phyloP scores from a whole-genome alignment of 2,113 vertebrate species.

The Pleuronectes platessa region DNA sequence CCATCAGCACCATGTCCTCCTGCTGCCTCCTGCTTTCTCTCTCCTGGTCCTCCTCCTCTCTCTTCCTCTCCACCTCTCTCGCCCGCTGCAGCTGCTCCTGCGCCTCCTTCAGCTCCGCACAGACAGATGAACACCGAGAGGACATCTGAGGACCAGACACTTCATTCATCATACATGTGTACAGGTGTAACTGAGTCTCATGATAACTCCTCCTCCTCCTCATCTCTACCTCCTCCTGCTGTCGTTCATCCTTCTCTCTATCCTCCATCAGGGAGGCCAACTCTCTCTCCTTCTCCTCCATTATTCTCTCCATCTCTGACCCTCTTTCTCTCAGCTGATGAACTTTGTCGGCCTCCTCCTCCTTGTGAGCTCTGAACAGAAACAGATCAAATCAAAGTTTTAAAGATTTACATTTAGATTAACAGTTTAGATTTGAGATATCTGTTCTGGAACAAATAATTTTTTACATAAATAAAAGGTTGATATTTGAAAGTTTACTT shows the following conservation, averaged over 20 bases:
- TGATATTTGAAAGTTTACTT: no score
- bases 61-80: constrained; percentile 32
- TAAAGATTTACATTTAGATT: neutral
- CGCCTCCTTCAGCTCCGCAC: constrained; percentile 73
- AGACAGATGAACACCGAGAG: neutral
- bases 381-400: neutral
- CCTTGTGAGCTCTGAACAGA: constrained; percentile 29
- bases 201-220: neutral
- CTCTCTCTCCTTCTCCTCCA: constrained; percentile 67
- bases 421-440: neutral
- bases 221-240: constrained; percentile 79
- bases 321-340: constrained; percentile 35
- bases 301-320: constrained; percentile 59
- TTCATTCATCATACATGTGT: constrained; percentile 7
- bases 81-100: constrained; percentile 49
- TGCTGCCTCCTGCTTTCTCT: constrained; percentile 55
- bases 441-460: no score
- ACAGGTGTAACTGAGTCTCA: neutral
- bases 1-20: constrained; percentile 75
- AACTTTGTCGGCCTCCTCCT: neutral
- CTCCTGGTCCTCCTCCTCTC: constrained; percentile 59
- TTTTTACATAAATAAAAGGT: no score
- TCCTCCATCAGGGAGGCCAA: constrained; percentile 52
- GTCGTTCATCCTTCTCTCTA: constrained; percentile 56
- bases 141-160: neutral